Conservation (phyloP, 2,113 vertebrate genomes). For the Carassius carassius region DNA sequence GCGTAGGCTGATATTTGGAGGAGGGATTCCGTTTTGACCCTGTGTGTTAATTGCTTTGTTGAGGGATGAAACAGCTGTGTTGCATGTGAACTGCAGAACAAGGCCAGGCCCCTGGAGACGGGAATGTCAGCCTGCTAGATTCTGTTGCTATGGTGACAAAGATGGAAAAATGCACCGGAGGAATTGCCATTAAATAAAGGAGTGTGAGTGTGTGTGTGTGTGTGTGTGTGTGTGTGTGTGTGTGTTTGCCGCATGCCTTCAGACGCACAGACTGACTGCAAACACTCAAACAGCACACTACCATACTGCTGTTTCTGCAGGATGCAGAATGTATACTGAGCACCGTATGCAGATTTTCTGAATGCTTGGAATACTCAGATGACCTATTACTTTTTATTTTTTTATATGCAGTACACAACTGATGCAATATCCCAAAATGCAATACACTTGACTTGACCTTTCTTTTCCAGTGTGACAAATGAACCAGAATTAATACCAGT, state of each 20-base stretch:
- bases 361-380: background rate
- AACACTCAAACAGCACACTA: background rate
- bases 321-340: background rate
- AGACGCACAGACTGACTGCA: conserved; percentile 32
- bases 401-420: background rate
- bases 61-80: conserved; percentile 71
- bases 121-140: conserved; percentile 77
- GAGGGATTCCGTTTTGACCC: conserved; percentile 42
- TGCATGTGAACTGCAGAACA: conserved; percentile 69
- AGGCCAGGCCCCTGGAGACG: conserved; percentile 81
- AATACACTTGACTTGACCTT: background rate
- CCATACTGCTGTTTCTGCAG: background rate
- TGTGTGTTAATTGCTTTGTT: conserved; percentile 66
- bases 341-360: background rate
- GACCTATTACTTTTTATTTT: background rate
- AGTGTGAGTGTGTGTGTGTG: conserved; percentile 51
- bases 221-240: conserved; percentile 34
- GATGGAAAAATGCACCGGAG: conserved; percentile 74
- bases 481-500: background rate
- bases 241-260: conserved; percentile 73
- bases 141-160: conserved; percentile 84
- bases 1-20: conserved; percentile 29
- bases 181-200: conserved; percentile 81
- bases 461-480: background rate
- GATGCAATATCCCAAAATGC: background rate